Conservation (phyloP, 53 echinoderm and acorn worm genomes). For the Antedon mediterranea region DNA sequence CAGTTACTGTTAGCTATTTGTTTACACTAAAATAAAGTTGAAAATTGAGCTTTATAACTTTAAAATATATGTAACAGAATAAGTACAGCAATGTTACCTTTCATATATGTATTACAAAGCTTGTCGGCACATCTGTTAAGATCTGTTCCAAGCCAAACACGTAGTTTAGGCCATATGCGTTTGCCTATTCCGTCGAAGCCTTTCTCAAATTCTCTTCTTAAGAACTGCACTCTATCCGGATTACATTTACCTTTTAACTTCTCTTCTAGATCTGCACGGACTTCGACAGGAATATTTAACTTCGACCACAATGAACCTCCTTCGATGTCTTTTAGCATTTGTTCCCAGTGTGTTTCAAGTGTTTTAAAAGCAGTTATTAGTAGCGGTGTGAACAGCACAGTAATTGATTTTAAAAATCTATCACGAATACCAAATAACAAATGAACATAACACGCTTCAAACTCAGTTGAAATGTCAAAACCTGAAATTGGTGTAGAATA, state of each 20-base stretch:
- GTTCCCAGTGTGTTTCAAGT: constrained; percentile 38
- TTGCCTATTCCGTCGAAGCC: constrained; percentile 41
- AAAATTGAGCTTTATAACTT: too few relatives aligned
- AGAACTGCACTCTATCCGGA: constrained; percentile 19
- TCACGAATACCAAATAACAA: constrained; percentile 52
- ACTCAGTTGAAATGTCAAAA: constrained; percentile 18
- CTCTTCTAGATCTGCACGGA: constrained; percentile 9
- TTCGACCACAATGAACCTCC: constrained; percentile 28
- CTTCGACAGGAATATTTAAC: constrained; percentile 12
- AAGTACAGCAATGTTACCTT: not conserved
- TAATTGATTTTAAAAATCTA: constrained; percentile 12
- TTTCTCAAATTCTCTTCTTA: constrained; percentile 44
- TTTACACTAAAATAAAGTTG: too few relatives aligned
- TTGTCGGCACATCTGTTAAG: not conserved
- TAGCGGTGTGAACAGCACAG: constrained; percentile 6
- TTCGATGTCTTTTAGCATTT: constrained; percentile 38
- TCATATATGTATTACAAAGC: not conserved
- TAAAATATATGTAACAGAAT: too few relatives aligned
- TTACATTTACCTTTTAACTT: constrained; percentile 19
- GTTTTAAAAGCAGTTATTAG: constrained; percentile 22
- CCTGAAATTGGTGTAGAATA: constrained; percentile 32
- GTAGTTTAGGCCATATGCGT: constrained; percentile 57
- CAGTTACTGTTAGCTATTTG: too few relatives aligned
- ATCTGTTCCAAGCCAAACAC: not conserved
- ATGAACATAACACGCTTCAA: constrained; percentile 39